Percentiles rank a stretch among this genome's conserved stretches.
phyloP scores from a whole-genome alignment of 2,113 vertebrate genomes.

The Saguinus midas region DNA sequence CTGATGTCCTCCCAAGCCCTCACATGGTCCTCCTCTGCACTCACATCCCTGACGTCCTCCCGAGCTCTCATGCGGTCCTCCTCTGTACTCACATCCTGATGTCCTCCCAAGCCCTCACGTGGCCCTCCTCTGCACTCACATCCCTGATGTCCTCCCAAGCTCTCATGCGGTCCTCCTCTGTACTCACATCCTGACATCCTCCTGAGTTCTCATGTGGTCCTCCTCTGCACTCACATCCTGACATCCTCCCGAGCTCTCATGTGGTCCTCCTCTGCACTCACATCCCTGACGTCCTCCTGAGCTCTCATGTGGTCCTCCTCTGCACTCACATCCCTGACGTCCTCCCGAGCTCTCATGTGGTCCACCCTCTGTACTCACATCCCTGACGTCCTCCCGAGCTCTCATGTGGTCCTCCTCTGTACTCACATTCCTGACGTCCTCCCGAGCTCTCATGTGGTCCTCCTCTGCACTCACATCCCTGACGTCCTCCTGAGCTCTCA shows the following conservation, averaged over 20 bases:
- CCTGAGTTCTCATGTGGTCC: accelerated
- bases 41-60: no score
- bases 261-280: no score
- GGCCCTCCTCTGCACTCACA: accelerated
- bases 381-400: accelerated
- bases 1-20: no score
- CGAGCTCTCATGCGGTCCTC: accelerated
- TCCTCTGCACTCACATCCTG: neutral
- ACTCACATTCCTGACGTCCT: accelerated
- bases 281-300: no score
- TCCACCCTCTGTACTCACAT: accelerated
- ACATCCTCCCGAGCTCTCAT: no score
- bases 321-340: accelerated
- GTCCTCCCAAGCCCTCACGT: accelerated
- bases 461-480: no score
- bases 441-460: accelerated
- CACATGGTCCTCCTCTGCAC: no score
- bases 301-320: no score
- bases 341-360: accelerated
- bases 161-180: no score
- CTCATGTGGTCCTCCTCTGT: accelerated
- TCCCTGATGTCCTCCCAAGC: accelerated
- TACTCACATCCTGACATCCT: accelerated
- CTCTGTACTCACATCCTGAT: accelerated
- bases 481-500: accelerated